Conservation (phyloP, 1,140 invertebrate species). For the Eupristina koningsbergeri region DNA sequence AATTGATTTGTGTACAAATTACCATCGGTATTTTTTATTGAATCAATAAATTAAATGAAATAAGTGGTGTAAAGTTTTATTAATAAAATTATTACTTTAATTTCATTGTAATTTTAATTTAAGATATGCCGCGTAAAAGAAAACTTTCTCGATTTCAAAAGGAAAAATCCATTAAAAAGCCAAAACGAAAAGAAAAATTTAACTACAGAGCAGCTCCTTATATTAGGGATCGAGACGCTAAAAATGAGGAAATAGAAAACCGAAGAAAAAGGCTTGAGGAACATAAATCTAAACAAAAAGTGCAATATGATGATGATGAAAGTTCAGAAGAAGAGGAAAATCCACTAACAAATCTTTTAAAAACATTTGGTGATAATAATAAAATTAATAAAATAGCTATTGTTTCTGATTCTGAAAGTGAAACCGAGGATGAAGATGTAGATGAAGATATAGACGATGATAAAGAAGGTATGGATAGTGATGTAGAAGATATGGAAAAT, state of each 20-base stretch:
- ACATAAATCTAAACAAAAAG: slow-evolving; percentile 57
- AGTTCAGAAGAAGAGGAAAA: slow-evolving; percentile 70
- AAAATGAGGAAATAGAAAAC: slow-evolving; percentile 67
- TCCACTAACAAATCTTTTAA: slow-evolving; percentile 74
- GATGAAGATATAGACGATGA: slow-evolving; percentile 32
- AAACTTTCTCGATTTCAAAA: slow-evolving; percentile 55
- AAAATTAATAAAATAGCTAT: slow-evolving; percentile 57
- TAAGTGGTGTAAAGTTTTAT: background rate
- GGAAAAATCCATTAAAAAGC: slow-evolving; percentile 23
- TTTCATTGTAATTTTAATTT: slow-evolving; percentile 12
- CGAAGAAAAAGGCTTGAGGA: slow-evolving; percentile 61
- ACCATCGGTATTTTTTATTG: background rate
- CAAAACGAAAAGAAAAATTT: slow-evolving; percentile 63
- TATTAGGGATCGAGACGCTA: slow-evolving; percentile 65
- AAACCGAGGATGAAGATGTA: slow-evolving; percentile 33
- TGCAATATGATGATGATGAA: slow-evolving; percentile 53
- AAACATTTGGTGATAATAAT: slow-evolving; percentile 70
- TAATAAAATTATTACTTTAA: background rate
- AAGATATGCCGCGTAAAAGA: slow-evolving; percentile 57
- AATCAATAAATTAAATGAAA: background rate
- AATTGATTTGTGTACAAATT: too few relatives aligned
- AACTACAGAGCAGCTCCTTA: slow-evolving; percentile 64
- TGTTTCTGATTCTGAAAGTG: slow-evolving; percentile 61
- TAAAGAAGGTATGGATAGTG: slow-evolving; percentile 49
- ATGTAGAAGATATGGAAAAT: slow-evolving; percentile 43